A percentile compares a stretch with the other conserved stretches of the same genome.
Conservation (phyloP, 2,113 vertebrate genomes). For the Hippocampus zosterae region DNA sequence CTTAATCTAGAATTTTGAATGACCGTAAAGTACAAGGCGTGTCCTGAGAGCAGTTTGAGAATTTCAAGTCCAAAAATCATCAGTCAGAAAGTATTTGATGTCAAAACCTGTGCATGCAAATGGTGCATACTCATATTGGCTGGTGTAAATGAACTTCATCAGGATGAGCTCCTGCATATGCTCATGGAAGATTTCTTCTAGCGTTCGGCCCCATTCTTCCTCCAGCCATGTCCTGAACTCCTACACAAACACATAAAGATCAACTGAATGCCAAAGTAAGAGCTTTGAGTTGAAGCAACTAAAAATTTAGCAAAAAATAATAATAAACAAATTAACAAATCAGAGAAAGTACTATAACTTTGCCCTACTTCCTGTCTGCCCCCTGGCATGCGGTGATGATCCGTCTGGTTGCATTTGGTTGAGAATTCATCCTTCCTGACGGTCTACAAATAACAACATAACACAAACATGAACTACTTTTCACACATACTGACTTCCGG, state of each 20-base stretch:
- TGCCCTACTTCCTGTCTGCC: constrained; percentile 88
- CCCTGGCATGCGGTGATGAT: constrained; percentile 95
- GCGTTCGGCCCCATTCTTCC: constrained; percentile 94
- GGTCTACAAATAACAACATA: constrained; percentile 69
- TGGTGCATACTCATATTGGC: constrained; percentile 91
- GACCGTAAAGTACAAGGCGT: not conserved
- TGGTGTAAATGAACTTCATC: constrained; percentile 99
- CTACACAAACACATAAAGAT: constrained; percentile 58
- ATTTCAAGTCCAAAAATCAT: not conserved
- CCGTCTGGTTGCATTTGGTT: constrained; percentile 96
- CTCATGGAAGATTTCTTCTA: constrained; percentile 97
- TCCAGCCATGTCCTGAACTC: constrained; percentile 96
- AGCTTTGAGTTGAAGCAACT: not conserved
- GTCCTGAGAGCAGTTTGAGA: not conserved
- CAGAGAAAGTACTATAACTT: not conserved
- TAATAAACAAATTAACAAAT: not conserved
- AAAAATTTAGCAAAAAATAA: not conserved
- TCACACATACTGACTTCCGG: not conserved
- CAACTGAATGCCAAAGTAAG: not conserved
- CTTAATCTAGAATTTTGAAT: not conserved
- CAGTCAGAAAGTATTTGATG: not conserved
- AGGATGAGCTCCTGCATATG: constrained; percentile 99
- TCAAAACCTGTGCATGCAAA: not conserved
- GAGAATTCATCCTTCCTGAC: constrained; percentile 96
- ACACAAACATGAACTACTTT: constrained; percentile 5